Conservation (phyloP, 2,113 vertebrate species). For the Tachycineta bicolor region DNA sequence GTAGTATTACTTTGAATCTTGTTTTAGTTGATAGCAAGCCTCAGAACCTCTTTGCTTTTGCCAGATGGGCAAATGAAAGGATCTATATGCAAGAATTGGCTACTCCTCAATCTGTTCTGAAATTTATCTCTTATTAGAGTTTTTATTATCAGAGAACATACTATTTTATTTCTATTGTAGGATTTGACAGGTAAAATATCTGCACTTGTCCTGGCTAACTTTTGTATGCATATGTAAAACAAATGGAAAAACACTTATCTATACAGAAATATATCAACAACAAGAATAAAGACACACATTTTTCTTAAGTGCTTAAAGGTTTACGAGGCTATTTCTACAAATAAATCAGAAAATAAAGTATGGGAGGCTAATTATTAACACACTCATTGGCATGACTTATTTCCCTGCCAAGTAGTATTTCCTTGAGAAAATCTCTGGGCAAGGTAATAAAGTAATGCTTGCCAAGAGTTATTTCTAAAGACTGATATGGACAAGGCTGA, state of each 20-base stretch:
- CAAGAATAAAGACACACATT: background rate
- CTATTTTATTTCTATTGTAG: background rate
- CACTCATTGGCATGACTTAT: background rate
- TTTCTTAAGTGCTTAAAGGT: background rate
- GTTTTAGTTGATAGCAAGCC: background rate
- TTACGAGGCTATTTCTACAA: background rate
- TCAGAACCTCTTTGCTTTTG: background rate
- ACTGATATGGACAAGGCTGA: background rate
- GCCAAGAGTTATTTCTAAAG: background rate
- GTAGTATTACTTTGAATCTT: background rate
- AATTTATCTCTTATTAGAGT: background rate
- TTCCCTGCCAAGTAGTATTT: background rate
- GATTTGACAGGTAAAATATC: background rate
- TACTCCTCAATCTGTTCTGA: background rate
- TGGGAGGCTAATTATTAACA: background rate
- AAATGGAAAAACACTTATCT: background rate
- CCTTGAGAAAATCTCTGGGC: background rate
- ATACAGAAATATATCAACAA: background rate
- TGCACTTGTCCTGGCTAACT: background rate
- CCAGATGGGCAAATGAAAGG: background rate
- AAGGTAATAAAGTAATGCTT: background rate
- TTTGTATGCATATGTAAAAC: background rate
- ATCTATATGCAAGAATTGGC: background rate
- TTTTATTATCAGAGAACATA: background rate
- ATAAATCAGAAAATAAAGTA: background rate